A percentile compares a stretch with the other conserved stretches of the same genome.
Evolutionary conservation across 92 coral and sea anemone species (phyloP).

Genomic region (Parazoanthus darwini): DNA sequence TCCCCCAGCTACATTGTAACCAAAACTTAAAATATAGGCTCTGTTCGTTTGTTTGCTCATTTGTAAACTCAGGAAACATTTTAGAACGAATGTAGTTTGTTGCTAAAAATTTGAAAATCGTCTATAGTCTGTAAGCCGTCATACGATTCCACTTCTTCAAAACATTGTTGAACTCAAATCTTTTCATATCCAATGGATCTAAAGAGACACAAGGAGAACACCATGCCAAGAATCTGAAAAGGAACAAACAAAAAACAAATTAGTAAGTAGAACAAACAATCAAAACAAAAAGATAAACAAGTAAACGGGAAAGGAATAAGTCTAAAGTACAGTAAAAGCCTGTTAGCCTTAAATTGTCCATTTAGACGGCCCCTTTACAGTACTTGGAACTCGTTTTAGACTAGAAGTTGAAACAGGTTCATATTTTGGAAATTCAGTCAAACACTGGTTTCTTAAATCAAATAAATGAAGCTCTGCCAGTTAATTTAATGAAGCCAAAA

Average conservation of each 20-base stretch:
- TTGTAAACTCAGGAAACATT: no score
- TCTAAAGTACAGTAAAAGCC: no score
- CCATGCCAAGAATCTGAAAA: conserved; percentile 87
- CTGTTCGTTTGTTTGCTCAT: neutral
- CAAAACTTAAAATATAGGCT: no score
- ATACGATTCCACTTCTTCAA: neutral
- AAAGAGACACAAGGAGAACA: conserved; percentile 85
- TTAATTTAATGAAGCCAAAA: no score
- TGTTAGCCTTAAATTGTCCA: no score
- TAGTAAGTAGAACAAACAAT: neutral
- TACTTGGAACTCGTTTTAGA: no score
- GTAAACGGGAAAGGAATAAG: no score
- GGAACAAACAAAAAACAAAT: neutral
- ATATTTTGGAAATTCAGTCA: no score
- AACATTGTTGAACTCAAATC: conserved; percentile 51
- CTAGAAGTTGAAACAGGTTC: no score
- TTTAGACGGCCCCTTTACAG: no score
- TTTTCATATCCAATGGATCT: conserved; percentile 97
- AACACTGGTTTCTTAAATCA: no score
- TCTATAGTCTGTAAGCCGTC: neutral
- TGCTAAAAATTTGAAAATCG: conserved; percentile 3
- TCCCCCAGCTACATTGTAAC: neutral
- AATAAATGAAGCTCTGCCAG: no score
- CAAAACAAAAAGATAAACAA: neutral
- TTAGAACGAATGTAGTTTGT: neutral